Conservation (phyloP, 2,797 vertebrate species). For the Typhlichthys eigenmanni region DNA sequence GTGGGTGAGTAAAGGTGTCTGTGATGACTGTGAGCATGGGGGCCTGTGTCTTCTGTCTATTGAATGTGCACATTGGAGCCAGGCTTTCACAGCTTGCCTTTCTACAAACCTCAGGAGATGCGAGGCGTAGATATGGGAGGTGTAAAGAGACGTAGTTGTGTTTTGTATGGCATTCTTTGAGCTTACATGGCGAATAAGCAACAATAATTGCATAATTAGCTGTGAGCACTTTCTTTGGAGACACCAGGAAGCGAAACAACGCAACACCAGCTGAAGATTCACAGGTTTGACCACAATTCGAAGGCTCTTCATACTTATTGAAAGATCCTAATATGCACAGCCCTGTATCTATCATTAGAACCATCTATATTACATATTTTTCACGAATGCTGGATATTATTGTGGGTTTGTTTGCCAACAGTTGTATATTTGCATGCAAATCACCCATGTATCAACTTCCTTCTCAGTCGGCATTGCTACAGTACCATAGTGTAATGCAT, state of each 20-base stretch:
- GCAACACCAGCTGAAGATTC: too few relatives aligned
- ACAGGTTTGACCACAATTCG: too few relatives aligned
- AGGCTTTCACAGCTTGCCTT: slow-evolving; percentile 21
- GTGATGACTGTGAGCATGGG: neutral
- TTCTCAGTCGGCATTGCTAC: slow-evolving; percentile 14
- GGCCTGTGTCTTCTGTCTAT: neutral
- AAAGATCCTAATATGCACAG: too few relatives aligned
- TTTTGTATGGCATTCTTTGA: too few relatives aligned
- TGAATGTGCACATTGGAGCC: slow-evolving; percentile 1
- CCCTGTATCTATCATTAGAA: too few relatives aligned
- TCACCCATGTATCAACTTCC: slow-evolving; percentile 1
- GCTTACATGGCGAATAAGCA: too few relatives aligned
- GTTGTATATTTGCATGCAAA: slow-evolving; percentile 19
- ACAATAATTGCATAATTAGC: too few relatives aligned
- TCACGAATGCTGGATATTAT: neutral
- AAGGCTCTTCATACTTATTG: too few relatives aligned
- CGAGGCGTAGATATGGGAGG: neutral
- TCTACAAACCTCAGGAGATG: slow-evolving; percentile 11
- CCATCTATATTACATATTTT: too few relatives aligned
- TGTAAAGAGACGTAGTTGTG: too few relatives aligned
- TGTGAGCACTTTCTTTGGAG: too few relatives aligned
- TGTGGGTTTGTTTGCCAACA: neutral
- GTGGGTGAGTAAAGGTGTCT: neutral
- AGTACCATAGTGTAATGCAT: neutral
- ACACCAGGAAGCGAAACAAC: too few relatives aligned